phyloP scores from a whole-genome alignment of 2,888 invertebrate species.

The Hypena proboscidalis region DNA sequence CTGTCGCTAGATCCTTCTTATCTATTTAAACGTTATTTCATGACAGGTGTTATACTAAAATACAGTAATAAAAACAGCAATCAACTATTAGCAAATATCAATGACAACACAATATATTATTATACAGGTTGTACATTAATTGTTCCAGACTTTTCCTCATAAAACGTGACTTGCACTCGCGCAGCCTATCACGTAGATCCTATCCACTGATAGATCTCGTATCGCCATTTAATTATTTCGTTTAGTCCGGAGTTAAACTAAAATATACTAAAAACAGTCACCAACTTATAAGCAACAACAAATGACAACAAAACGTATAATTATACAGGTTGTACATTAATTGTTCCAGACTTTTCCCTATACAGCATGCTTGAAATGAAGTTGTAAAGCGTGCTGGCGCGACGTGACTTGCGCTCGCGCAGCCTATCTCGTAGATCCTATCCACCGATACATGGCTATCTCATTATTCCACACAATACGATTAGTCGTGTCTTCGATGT shows the following conservation, averaged over 20 bases:
- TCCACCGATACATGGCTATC: conserved; percentile 58
- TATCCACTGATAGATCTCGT: conserved; percentile 63
- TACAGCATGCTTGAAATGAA: conserved; percentile 47
- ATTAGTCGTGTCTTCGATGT: conserved; percentile 57
- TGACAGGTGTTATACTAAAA: conserved; percentile 12
- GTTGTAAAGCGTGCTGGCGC: conserved; percentile 54
- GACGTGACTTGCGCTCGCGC: conserved; percentile 52
- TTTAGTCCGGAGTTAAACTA: conserved; percentile 8
- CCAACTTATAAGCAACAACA: conserved; percentile 19
- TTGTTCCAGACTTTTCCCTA: conserved; percentile 44
- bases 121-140: conserved; percentile 40
- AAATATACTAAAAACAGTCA: conserved; percentile 14
- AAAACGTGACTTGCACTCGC: too few relatives aligned
- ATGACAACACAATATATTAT: conserved; percentile 28
- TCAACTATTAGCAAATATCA: conserved; percentile 19
- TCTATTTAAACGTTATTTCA: too few relatives aligned
- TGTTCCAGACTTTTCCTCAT: conserved; percentile 43
- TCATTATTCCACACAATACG: conserved; percentile 64
- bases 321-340: conserved; percentile 39
- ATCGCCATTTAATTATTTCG: too few relatives aligned
- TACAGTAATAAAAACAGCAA: conserved; percentile 14
- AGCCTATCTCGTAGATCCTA: conserved; percentile 58
- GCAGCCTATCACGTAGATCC: conserved; percentile 55
- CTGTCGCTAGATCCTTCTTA: too few relatives aligned
- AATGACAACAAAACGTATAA: conserved; percentile 28